Conservation (phyloP, 2,888 invertebrate genomes). For the Actias luna region DNA sequence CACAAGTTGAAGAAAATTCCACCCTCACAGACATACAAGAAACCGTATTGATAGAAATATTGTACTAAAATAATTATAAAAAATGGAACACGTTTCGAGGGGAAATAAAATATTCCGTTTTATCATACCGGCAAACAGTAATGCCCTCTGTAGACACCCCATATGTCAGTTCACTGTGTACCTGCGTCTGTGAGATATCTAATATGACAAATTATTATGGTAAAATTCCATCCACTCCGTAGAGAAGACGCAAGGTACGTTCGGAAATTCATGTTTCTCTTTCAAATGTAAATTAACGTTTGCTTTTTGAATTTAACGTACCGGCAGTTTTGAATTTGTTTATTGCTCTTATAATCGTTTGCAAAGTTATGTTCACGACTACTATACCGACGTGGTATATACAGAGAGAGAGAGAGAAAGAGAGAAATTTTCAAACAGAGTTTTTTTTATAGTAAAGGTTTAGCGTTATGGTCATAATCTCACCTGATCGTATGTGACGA, state of each 20-base stretch:
- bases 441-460: too few relatives aligned
- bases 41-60: too few relatives aligned
- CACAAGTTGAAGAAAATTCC: too few relatives aligned
- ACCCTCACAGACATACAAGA: too few relatives aligned
- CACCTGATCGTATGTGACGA: too few relatives aligned
- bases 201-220: not conserved
- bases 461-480: too few relatives aligned
- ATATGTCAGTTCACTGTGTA: not conserved
- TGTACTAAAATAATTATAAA: too few relatives aligned
- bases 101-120: too few relatives aligned
- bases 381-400: not conserved
- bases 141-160: not conserved
- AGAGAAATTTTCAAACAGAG: too few relatives aligned
- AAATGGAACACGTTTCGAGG: too few relatives aligned
- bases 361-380: not conserved
- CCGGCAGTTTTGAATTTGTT: conserved; percentile 19
- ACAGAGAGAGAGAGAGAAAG: not conserved
- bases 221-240: not conserved
- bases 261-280: conserved; percentile 13
- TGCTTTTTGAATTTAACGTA: conserved; percentile 25
- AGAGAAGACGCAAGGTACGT: not conserved
- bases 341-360: not conserved
- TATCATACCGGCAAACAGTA: too few relatives aligned
- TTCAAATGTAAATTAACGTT: conserved; percentile 33
- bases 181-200: not conserved